A percentile compares a stretch with the other conserved stretches of the same genome.
phyloP scores from a whole-genome alignment of 2,888 invertebrate genomes.

The Augiades crinisus region DNA sequence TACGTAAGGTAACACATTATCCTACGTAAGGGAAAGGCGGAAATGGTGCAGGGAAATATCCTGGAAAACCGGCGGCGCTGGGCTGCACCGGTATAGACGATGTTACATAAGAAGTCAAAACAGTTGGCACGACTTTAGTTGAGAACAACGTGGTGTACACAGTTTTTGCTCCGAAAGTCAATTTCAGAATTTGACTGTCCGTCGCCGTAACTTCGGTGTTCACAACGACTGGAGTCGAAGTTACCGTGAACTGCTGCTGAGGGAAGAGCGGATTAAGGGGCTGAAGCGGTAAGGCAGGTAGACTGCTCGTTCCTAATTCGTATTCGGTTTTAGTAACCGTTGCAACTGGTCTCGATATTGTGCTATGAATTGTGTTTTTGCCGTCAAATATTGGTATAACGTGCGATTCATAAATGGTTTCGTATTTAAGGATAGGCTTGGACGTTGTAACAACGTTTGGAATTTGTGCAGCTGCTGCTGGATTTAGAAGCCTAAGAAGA shows the following conservation, averaged over 20 bases:
- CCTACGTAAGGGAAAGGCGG: constrained; percentile 89
- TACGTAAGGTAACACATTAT: constrained; percentile 46
- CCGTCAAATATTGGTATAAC: constrained; percentile 90
- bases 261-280: constrained; percentile 81
- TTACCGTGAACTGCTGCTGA: constrained; percentile 87
- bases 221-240: constrained; percentile 90
- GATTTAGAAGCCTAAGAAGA: constrained; percentile 86
- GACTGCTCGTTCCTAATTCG: constrained; percentile 87
- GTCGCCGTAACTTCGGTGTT: constrained; percentile 90
- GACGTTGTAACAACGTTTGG: constrained; percentile 90
- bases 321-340: constrained; percentile 90
- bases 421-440: constrained; percentile 87
- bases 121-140: constrained; percentile 90
- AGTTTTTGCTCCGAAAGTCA: constrained; percentile 95
- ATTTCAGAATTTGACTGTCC: constrained; percentile 90
- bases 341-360: constrained; percentile 89
- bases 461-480: constrained; percentile 84
- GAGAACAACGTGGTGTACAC: constrained; percentile 93
- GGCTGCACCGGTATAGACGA: constrained; percentile 89
- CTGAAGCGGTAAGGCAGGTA: constrained; percentile 81
- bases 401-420: constrained; percentile 91
- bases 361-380: constrained; percentile 87
- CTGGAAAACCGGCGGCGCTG: constrained; percentile 85
- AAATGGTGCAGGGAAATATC: constrained; percentile 89
- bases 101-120: constrained; percentile 91